These are phyloP conservation scores for Drosophila pseudotakahashii DNA, from an alignment of 2,888 invertebrate species.

Conservation along the genomic window DNA sequence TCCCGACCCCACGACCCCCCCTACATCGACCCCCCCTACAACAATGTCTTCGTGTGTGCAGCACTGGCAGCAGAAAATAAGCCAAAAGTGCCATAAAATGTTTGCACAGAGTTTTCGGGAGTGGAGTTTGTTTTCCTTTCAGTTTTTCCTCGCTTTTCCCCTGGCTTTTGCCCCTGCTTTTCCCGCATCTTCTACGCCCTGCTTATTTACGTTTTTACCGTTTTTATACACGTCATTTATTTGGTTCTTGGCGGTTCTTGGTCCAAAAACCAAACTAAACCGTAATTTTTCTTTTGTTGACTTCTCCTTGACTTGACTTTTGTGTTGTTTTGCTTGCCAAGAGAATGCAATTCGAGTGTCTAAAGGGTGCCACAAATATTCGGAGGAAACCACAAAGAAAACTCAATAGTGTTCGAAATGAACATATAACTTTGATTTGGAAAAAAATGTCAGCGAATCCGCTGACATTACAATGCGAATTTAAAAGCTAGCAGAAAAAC, in stretches of 20 bases:
- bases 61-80: slow-evolving; percentile 60
- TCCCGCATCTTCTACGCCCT: slow-evolving; percentile 2
- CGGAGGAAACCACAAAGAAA: background rate
- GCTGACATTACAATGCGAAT: background rate
- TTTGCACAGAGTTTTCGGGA: slow-evolving; percentile 65
- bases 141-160: background rate
- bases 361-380: slow-evolving; percentile 4
- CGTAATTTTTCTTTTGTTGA: slow-evolving; percentile 29
- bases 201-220: slow-evolving; percentile 67
- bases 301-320: slow-evolving; percentile 15
- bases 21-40: background rate
- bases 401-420: background rate
- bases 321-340: slow-evolving; percentile 5
- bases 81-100: slow-evolving; percentile 78
- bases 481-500: background rate
- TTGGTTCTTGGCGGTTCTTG: slow-evolving; percentile 41
- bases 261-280: slow-evolving; percentile 27
- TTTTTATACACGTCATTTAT: slow-evolving; percentile 75
- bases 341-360: slow-evolving; percentile 1
- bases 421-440: slow-evolving; percentile 9
- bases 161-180: background rate
- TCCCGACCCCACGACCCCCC: too few relatives aligned
- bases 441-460: background rate
- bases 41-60: slow-evolving; percentile 46
- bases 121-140: slow-evolving; percentile 47